Evolutionary conservation across 1,140 invertebrate genomes (phyloP).

Genomic region (Thalassaphorura encarpata): DNA sequence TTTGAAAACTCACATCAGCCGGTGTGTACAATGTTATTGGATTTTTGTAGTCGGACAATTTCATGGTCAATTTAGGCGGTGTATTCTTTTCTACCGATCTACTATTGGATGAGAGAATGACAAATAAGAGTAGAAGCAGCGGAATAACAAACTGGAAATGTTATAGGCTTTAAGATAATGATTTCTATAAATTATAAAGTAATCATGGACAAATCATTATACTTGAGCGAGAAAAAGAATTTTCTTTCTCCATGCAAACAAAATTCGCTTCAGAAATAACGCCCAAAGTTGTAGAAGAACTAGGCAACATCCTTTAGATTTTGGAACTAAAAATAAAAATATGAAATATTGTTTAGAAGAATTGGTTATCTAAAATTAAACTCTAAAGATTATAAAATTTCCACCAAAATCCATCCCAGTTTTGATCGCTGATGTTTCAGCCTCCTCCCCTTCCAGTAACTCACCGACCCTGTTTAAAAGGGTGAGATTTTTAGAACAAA

Average conservation of each 20-base stretch:
- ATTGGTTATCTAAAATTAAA: background rate
- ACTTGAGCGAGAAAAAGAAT: constrained; percentile 23
- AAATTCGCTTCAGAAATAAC: constrained; percentile 16
- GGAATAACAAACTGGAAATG: too few species aligned
- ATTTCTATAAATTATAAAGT: too few species aligned
- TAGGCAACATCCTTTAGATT: constrained; percentile 35
- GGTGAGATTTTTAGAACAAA: too few species aligned
- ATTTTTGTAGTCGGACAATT: background rate
- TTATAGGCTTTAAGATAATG: background rate
- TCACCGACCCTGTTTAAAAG: background rate
- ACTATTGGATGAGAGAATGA: too few species aligned
- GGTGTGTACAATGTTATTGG: background rate
- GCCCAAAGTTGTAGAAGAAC: constrained; percentile 22
- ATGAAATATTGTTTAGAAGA: background rate
- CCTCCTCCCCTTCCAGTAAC: background rate
- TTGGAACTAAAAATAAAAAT: background rate
- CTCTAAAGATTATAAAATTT: background rate
- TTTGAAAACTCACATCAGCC: too few species aligned
- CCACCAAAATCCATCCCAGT: background rate
- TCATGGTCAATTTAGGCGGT: too few species aligned
- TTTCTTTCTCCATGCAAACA: constrained; percentile 23
- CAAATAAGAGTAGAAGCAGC: too few species aligned
- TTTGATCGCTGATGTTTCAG: background rate
- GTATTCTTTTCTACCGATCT: too few species aligned
- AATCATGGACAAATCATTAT: background rate